These are phyloP conservation scores for Ailuropoda melanoleuca DNA, from an alignment of 2,113 vertebrate species.

Conservation along the genomic window DNA sequence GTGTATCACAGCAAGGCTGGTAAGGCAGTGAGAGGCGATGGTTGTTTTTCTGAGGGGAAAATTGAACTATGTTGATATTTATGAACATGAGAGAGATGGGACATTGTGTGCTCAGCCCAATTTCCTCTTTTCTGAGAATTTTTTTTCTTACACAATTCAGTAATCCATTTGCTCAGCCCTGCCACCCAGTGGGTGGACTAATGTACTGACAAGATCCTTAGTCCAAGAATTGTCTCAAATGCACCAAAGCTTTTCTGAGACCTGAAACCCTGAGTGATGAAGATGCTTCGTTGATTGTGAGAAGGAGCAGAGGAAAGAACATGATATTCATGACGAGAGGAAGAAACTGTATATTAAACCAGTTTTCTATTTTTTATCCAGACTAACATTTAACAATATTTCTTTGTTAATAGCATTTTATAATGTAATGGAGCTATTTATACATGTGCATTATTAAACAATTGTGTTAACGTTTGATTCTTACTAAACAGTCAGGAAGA, in stretches of 20 bases:
- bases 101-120: conserved; percentile 69
- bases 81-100: conserved; percentile 30
- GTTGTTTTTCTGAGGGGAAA: conserved; percentile 54
- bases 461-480: background rate
- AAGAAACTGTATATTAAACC: background rate
- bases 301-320: background rate
- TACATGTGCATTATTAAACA: background rate
- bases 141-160: conserved; percentile 53
- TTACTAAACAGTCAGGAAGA: background rate
- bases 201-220: background rate
- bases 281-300: conserved; percentile 1
- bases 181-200: conserved; percentile 56
- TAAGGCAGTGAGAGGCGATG: background rate
- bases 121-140: conserved; percentile 78
- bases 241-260: background rate
- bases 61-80: conserved; percentile 50
- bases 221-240: background rate
- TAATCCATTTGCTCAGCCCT: conserved; percentile 52
- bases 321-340: background rate
- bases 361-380: background rate
- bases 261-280: background rate
- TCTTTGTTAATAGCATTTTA: conserved; percentile 11
- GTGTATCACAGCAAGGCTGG: background rate
- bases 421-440: background rate
- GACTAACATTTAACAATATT: background rate